Percentiles rank a stretch among this genome's conserved stretches.
Evolutionary conservation across 1,140 invertebrate genomes (phyloP).

Genomic region (Drosophila dunni): DNA sequence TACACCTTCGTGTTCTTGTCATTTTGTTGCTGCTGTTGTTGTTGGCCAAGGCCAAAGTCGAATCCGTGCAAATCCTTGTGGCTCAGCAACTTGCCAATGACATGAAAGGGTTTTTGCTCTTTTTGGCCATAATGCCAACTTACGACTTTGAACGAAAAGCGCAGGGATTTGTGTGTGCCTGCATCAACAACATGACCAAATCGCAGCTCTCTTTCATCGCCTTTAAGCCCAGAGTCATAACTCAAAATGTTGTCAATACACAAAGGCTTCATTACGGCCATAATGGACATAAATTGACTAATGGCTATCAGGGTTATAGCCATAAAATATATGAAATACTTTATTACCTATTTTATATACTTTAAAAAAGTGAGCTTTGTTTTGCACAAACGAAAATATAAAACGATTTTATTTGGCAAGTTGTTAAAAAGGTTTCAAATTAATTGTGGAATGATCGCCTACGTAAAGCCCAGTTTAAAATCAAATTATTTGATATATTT

Average conservation of each 20-base stretch:
- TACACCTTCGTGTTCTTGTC: constrained; percentile 36
- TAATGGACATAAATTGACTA: constrained; percentile 29
- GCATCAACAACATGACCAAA: constrained; percentile 9
- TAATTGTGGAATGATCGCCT: too few species aligned
- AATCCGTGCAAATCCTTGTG: constrained; percentile 57
- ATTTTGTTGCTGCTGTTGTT: background rate
- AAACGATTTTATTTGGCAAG: too few species aligned
- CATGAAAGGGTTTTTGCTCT: constrained; percentile 62
- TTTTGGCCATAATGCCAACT: constrained; percentile 60
- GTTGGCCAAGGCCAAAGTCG: constrained; percentile 11
- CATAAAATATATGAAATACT: background rate
- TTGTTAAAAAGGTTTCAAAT: too few species aligned
- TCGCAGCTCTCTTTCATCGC: background rate
- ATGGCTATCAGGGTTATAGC: background rate
- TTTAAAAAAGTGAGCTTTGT: too few species aligned
- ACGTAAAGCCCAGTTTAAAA: too few species aligned
- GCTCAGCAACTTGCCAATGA: constrained; percentile 61
- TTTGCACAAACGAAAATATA: too few species aligned
- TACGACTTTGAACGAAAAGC: constrained; percentile 22
- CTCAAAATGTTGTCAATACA: constrained; percentile 52
- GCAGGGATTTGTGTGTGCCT: constrained; percentile 28
- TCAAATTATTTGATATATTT: too few species aligned
- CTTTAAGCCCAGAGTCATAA: constrained; percentile 31
- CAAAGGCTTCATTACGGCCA: constrained; percentile 46
- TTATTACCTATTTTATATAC: constrained; percentile 1